Evolutionary conservation across 1,140 invertebrate species (phyloP).

Genomic region (Odontomachus brunneus): DNA sequence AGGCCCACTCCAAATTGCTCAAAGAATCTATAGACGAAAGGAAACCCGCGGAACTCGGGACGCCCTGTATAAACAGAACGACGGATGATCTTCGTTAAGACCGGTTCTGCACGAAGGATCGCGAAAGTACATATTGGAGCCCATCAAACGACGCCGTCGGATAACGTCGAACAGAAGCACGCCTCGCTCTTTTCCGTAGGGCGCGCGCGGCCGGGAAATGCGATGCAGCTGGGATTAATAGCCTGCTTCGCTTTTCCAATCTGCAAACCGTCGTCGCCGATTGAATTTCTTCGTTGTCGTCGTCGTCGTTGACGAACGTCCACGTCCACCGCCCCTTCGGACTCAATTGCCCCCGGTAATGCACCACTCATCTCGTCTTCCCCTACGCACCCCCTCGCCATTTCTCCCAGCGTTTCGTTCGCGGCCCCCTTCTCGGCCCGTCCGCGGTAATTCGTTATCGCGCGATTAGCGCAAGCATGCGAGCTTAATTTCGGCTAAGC

Average conservation of each 20-base stretch:
- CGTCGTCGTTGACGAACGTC: background rate
- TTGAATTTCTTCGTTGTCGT: slow-evolving; percentile 27
- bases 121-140: slow-evolving; percentile 45
- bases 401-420: no score
- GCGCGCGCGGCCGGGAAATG: slow-evolving; percentile 5
- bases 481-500: slow-evolving; percentile 74
- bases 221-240: slow-evolving; percentile 52
- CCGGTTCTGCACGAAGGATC: slow-evolving; percentile 27
- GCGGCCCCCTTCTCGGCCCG: background rate
- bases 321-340: background rate
- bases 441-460: slow-evolving; percentile 70
- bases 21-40: slow-evolving; percentile 36
- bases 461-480: slow-evolving; percentile 69
- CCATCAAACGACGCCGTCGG: slow-evolving; percentile 29
- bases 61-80: slow-evolving; percentile 41
- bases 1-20: slow-evolving; percentile 28
- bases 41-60: background rate
- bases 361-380: no score
- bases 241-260: slow-evolving; percentile 48
- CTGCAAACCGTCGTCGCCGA: slow-evolving; percentile 33
- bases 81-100: slow-evolving; percentile 50
- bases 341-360: no score
- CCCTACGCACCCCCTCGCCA: no score
- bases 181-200: background rate
- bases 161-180: slow-evolving; percentile 32